These are phyloP conservation scores for Agapornis canus DNA, from an alignment of 2,797 vertebrate species.

Conservation along the genomic window DNA sequence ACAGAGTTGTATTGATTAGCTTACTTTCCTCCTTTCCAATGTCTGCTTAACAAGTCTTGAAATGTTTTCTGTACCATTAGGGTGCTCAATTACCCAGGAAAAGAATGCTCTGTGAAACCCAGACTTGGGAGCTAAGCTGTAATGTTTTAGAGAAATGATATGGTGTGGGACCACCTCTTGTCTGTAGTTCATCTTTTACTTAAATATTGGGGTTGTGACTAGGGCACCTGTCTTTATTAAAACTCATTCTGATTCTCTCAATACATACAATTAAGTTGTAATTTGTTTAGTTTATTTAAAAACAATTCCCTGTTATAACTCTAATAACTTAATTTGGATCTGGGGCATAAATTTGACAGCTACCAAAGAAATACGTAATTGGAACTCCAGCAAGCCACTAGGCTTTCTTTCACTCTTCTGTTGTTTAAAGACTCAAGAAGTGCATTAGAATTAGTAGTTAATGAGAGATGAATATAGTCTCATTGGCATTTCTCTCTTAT, in stretches of 20 bases:
- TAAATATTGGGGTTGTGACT: background rate
- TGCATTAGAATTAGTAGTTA: conserved; percentile 8
- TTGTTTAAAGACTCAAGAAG: background rate
- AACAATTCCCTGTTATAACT: background rate
- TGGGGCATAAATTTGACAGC: background rate
- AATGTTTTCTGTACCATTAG: background rate
- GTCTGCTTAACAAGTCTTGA: background rate
- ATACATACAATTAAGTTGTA: background rate
- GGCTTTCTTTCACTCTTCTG: background rate
- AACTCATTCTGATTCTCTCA: background rate
- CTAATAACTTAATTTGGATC: background rate
- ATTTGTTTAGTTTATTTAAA: conserved; percentile 1
- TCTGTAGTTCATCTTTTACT: background rate
- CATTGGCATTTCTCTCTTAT: background rate
- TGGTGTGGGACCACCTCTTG: background rate
- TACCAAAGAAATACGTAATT: background rate
- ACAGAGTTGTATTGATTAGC: background rate
- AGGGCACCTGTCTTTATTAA: background rate
- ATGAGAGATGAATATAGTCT: conserved; percentile 1
- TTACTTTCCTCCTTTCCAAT: background rate
- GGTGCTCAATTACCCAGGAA: background rate
- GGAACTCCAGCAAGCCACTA: background rate
- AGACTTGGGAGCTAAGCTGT: background rate
- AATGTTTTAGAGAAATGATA: background rate
- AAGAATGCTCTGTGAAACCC: background rate